Conservation (phyloP, 1,140 invertebrate genomes). For the Drosophila tristis region DNA sequence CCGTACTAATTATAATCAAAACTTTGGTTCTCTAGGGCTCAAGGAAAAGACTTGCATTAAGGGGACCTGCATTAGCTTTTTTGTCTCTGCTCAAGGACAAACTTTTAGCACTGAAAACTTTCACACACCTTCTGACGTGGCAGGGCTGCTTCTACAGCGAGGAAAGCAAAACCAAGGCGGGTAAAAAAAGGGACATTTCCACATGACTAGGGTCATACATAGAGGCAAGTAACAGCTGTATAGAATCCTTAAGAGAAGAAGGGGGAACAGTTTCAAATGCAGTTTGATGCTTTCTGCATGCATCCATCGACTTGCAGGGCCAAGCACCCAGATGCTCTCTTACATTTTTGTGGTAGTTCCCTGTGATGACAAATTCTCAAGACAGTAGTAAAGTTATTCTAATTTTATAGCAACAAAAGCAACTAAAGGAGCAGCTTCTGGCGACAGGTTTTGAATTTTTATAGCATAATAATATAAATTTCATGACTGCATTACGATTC, state of each 20-base stretch:
- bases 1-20: slow-evolving; percentile 61
- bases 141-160: no score
- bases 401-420: slow-evolving; percentile 45
- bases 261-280: slow-evolving; percentile 49
- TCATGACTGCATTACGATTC: slow-evolving; percentile 64
- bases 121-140: slow-evolving; percentile 63
- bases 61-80: slow-evolving; percentile 33
- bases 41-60: slow-evolving; percentile 56
- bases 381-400: slow-evolving; percentile 71
- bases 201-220: slow-evolving; percentile 57
- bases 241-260: slow-evolving; percentile 39
- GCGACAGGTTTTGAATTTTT: slow-evolving; percentile 57
- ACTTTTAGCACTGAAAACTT: slow-evolving; percentile 53
- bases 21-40: slow-evolving; percentile 46
- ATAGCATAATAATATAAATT: slow-evolving; percentile 65
- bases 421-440: not conserved
- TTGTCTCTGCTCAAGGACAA: slow-evolving; percentile 22
- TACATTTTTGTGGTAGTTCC: slow-evolving; percentile 34
- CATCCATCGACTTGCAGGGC: not conserved
- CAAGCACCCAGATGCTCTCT: slow-evolving; percentile 22
- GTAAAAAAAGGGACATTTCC: slow-evolving; percentile 32
- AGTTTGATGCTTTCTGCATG: slow-evolving; percentile 55
- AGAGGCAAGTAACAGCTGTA: slow-evolving; percentile 29
- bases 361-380: slow-evolving; percentile 49
- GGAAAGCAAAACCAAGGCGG: no score